Evolutionary conservation across 2,797 vertebrate genomes (phyloP), one percentile per base, ranked within the genome.

Genomic region (Mionectes olivaceus): DNA sequence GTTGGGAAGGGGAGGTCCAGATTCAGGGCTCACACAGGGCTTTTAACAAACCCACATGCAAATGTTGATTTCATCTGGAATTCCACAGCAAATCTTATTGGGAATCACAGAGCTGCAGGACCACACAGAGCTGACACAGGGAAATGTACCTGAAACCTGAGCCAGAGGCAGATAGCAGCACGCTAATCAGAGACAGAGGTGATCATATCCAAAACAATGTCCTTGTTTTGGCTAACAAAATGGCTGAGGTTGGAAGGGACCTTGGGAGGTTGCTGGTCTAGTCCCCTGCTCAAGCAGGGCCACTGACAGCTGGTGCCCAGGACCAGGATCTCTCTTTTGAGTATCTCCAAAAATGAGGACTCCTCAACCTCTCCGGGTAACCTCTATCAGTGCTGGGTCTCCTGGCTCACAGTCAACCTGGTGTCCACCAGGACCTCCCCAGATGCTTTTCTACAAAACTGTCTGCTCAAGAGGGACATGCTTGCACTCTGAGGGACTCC

Each of bases 401-500:
- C 22, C 43, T 63, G 44, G 24, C 32, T 79, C n/a, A 41, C 0
- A 0, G 35, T 55, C 35, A 80, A 1, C n/a, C 35, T 76, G 46
- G 60, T 21, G 41, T 19, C 44, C 28, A 83, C 1, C 52, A 88
- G 46, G 49, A 80, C 5, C 5, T 35, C 11, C 4, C 44, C 47
- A 43, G n/a, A 49, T 30, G 27, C 30, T 91, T 50, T 47, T 70
- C 49, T 28, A 28, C 25, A 81, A 32, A 59, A 41, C 39, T 6
- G 1, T 25, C 47, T 61, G 2, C 35, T 76, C 39, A 25, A 59
- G 28, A 70, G 15, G 52, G 35, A n/a, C 0, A 0, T 1, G 9
- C 35, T 35, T 55, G 39, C 19, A 27, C 23, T 70, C 32, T 53
- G 5, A 24, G 11, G 5, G 22, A 5, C 10, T n/a, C n/a, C 35